These are phyloP conservation scores for Sebastes matsubarae DNA, from an alignment of 2,797 vertebrate genomes.

Conservation along the genomic window DNA sequence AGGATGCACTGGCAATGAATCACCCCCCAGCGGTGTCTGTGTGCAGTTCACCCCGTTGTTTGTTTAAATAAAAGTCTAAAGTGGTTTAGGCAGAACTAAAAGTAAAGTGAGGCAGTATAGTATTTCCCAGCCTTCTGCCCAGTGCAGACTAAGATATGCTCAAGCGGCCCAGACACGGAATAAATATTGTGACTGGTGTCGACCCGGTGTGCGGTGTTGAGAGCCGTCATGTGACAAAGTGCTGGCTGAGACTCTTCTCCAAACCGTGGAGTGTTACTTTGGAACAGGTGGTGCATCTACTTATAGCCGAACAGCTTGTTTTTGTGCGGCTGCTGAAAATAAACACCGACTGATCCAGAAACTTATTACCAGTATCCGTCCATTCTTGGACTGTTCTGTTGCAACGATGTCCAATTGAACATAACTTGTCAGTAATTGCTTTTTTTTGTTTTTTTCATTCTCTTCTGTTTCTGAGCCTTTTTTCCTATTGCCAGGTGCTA, in stretches of 20 bases:
- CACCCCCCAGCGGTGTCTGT: not conserved
- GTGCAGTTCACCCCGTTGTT: not conserved
- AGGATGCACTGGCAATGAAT: not conserved
- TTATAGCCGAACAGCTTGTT: constrained; percentile 44
- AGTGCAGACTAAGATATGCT: not conserved
- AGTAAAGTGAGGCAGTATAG: not conserved
- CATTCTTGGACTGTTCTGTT: constrained; percentile 44
- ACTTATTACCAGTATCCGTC: constrained; percentile 49
- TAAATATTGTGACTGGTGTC: not conserved
- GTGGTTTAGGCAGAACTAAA: not conserved
- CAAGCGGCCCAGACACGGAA: not conserved
- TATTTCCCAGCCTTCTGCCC: not conserved
- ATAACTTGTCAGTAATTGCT: constrained; percentile 64
- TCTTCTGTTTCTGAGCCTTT: constrained; percentile 34
- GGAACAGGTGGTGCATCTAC: constrained; percentile 42
- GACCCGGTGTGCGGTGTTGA: not conserved
- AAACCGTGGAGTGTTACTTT: constrained; percentile 17
- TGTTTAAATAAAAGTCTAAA: not conserved
- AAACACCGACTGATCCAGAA: constrained; percentile 58
- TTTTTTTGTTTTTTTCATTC: constrained; percentile 27
- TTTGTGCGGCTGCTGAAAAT: constrained; percentile 43
- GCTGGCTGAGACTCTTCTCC: constrained; percentile 18
- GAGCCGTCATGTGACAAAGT: not conserved
- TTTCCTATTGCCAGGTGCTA: constrained; percentile 19
- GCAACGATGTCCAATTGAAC: constrained; percentile 59